Percentiles rank a stretch among this genome's conserved stretches.
phyloP scores from a whole-genome alignment of 2,797 vertebrate genomes.

The Hemitrygon akajei region DNA sequence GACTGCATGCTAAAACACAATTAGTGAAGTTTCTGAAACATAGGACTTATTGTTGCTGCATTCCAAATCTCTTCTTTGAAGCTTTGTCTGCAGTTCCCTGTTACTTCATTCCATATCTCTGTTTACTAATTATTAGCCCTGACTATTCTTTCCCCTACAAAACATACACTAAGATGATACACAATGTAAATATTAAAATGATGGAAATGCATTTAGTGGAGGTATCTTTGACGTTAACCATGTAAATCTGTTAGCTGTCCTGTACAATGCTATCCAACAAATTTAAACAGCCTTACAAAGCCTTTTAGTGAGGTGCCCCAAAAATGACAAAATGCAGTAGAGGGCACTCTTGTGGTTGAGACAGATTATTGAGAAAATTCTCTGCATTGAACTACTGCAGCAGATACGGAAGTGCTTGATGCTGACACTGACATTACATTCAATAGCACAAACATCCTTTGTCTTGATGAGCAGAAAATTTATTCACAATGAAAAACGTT shows the following conservation, averaged over 20 bases:
- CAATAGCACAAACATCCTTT: background rate
- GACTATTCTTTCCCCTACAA: background rate
- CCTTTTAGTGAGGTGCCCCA: background rate
- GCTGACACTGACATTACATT: background rate
- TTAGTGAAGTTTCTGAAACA: too few species aligned
- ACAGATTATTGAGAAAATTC: background rate
- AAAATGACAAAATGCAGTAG: background rate
- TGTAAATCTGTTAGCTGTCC: background rate
- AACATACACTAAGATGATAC: background rate
- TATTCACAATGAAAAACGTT: background rate
- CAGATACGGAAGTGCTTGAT: background rate
- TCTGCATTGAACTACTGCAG: background rate
- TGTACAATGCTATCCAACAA: background rate
- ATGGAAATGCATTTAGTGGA: background rate
- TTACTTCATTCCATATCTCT: too few species aligned
- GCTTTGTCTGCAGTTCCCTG: too few species aligned
- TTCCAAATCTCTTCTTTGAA: too few species aligned
- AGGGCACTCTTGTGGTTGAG: conserved; percentile 2
- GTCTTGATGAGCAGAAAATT: conserved; percentile 14
- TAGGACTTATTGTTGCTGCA: too few species aligned
- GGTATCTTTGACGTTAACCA: background rate
- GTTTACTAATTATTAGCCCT: too few species aligned
- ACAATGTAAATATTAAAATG: background rate
- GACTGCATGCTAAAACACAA: too few species aligned
- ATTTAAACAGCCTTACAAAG: background rate